Conservation (phyloP, 2,888 invertebrate species). For the Lottia scabra region DNA sequence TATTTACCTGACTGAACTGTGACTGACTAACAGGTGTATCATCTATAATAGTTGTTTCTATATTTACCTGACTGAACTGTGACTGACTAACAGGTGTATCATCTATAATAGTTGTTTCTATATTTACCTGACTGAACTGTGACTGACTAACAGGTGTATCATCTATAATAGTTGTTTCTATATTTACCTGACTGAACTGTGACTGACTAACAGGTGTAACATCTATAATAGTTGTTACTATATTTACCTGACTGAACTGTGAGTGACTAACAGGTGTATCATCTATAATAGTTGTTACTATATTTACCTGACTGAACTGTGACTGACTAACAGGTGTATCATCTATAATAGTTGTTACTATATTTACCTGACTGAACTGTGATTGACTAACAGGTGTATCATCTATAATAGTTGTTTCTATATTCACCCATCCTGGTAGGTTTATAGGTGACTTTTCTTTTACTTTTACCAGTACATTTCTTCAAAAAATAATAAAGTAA, state of each 20-base stretch:
- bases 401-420: slow-evolving; percentile 42
- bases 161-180: too few species aligned
- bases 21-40: neutral
- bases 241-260: slow-evolving; percentile 58
- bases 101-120: too few species aligned
- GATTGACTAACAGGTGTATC: slow-evolving; percentile 58
- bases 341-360: too few species aligned
- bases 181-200: slow-evolving; percentile 30
- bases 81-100: slow-evolving; percentile 56
- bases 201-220: neutral
- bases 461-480: slow-evolving; percentile 54
- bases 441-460: slow-evolving; percentile 54
- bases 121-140: slow-evolving; percentile 61
- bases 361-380: slow-evolving; percentile 61
- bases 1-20: too few species aligned
- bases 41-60: neutral
- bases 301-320: slow-evolving; percentile 35
- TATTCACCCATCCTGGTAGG: slow-evolving; percentile 56
- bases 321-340: neutral
- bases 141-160: slow-evolving; percentile 55
- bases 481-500: too few species aligned
- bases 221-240: too few species aligned
- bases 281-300: too few species aligned
- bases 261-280: slow-evolving; percentile 56
- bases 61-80: slow-evolving; percentile 57